Conservation (phyloP, 2,888 invertebrate species). For the Podotricha telesiphe region DNA sequence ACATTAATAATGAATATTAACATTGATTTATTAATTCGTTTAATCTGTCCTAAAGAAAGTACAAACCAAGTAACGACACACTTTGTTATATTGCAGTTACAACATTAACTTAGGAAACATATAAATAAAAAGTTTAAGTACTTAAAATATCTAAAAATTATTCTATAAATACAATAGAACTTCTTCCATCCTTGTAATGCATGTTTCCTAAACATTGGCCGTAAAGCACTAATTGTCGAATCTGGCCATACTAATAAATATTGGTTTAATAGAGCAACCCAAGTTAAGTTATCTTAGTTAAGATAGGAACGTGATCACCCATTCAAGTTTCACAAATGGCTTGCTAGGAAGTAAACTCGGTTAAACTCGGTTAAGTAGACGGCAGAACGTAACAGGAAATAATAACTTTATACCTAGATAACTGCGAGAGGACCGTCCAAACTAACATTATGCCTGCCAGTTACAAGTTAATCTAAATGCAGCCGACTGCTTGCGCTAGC, state of each 20-base stretch:
- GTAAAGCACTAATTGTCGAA: constrained; percentile 28
- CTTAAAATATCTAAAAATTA: no score
- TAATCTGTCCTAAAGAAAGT: no score
- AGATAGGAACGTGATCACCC: constrained; percentile 76
- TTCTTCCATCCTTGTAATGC: neutral
- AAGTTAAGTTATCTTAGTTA: constrained; percentile 74
- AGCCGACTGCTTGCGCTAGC: constrained; percentile 71
- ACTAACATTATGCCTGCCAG: constrained; percentile 82
- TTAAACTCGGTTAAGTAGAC: constrained; percentile 79
- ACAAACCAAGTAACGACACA: no score
- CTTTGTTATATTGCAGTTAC: no score
- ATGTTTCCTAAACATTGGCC: neutral
- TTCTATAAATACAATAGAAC: neutral
- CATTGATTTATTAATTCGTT: no score
- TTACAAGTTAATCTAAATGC: constrained; percentile 83
- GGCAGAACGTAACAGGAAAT: constrained; percentile 78
- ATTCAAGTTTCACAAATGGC: constrained; percentile 77
- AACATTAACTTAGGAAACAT: no score
- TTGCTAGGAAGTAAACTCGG: constrained; percentile 74
- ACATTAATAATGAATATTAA: no score
- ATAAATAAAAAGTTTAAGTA: no score
- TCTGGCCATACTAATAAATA: constrained; percentile 60
- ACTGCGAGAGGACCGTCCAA: constrained; percentile 76
- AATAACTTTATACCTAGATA: constrained; percentile 80
- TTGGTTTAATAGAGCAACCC: constrained; percentile 65